Evolutionary conservation across 1,140 invertebrate species (phyloP).

Genomic region (Yoshiicerus persimilis): DNA sequence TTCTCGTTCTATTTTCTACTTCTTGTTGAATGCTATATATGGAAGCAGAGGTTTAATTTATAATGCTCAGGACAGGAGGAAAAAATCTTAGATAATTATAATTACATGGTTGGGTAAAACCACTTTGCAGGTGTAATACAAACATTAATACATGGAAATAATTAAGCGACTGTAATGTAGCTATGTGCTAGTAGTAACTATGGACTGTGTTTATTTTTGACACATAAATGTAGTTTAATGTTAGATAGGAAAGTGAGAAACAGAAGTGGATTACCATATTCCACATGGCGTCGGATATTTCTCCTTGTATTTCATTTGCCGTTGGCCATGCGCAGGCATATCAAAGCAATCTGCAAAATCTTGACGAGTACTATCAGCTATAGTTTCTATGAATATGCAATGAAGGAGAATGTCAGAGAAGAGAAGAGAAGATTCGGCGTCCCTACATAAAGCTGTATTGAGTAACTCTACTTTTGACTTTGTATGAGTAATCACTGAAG

Average conservation of each 20-base stretch:
- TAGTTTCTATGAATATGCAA: background rate
- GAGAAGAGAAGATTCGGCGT: background rate
- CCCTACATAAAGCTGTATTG: background rate
- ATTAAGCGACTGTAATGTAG: no score
- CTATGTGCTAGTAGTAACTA: background rate
- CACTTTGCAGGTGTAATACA: no score
- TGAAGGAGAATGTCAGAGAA: background rate
- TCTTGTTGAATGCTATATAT: no score
- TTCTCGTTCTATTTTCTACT: no score
- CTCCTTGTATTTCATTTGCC: background rate
- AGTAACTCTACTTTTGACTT: background rate
- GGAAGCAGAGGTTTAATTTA: no score
- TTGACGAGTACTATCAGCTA: constrained; percentile 9
- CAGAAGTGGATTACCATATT: background rate
- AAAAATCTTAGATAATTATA: no score
- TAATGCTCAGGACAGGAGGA: no score
- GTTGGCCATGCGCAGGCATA: background rate
- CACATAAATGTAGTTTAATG: background rate
- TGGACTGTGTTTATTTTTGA: background rate
- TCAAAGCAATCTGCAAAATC: constrained; percentile 13
- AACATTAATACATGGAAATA: no score
- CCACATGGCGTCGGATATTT: constrained; percentile 3
- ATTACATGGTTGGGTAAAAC: no score
- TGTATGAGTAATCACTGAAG: no score
- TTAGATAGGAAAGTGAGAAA: background rate